Base-by-base conservation (phyloP, 2,113 vertebrate genomes). In the Ptilorrhoa leucosticta region DNA sequence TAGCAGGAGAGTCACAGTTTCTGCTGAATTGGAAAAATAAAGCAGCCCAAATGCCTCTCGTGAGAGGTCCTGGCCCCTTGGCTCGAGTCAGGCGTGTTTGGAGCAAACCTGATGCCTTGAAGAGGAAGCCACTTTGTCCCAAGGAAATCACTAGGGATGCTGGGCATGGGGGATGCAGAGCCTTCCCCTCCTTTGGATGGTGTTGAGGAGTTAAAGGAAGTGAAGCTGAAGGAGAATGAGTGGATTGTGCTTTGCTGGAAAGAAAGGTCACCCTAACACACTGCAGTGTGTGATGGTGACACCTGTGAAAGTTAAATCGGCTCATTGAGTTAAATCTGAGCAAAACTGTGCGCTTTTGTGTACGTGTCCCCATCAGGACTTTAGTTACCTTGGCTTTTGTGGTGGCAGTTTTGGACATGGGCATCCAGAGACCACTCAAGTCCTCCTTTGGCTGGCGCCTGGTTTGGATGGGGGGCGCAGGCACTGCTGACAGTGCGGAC, bases 1-100 rank as follows among this genome's bases (percentile, higher is more conserved):
- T 85, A 93, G 96, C 95, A 87, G 89, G 76, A 88, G 80, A 85
- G 88, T 51, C 68, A 83, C 83, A 71, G 45, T 85, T 94, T 95
- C 91, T 96, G 80, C 80, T 92, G 72, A 57, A 56, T 0, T 92
- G 89, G 64, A 93, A 96, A 93, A 95, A 90, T n/a, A 93, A 71
- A 87, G 51, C 88, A 90, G 61, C 63, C 7, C 42, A 33, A 94
- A 77, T 54, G 63, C 65, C 22, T 92, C 83, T 71, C 0, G 0
- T 73, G 91, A 89, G 64, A 89, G 48, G 68, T 83, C 57, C 35
- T 81, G 95, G 76, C 51, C 60, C 27, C 44, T 83, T 89, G 76
- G 54, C 33, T 83, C 21, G 2, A 66, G 12, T 37, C 28, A 23
- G 54, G 4, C 0, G 0, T 42, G 40, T 77, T 77, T 72, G 45